Evolutionary conservation across 53 echinoderm and acorn worm species (phyloP), one percentile per base, ranked within the genome.

Genomic region (Luidia sarsii): DNA sequence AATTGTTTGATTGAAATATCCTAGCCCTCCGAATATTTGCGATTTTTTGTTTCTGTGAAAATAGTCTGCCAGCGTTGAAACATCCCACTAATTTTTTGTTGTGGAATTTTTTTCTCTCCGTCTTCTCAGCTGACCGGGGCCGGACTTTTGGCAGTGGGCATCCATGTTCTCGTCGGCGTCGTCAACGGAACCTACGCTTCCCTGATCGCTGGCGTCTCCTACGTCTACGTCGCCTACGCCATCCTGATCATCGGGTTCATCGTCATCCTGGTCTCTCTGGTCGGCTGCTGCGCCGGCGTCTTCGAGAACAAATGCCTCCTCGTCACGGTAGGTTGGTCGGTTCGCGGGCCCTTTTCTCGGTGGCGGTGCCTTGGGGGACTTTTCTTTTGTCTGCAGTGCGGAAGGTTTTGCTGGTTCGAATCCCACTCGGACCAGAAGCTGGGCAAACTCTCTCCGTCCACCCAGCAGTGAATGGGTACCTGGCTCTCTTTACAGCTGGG

Each of bases 281-380:
- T 87, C 35, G 93, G 93, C 1, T 93, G 93, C 65, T 70, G 90
- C 34, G 93, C 87, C 0, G 93, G 89, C 10, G 73, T 83, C 57
- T 59, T 72, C 46, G 90, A 87, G 64, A 84, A 87, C 28, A 90
- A 84, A 38, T 93, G 94, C 57, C 79, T 87, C 20, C 55, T 94
- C 20, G 73, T 94, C 27, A 85, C 83, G 67, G 94, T 88, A 55
- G 84, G 94, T n/a, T n/a, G n/a, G n/a, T n/a, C n/a, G n/a, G n/a
- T n/a, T n/a, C n/a, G n/a, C n/a, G n/a, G n/a, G n/a, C n/a, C n/a
- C n/a, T n/a, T n/a, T n/a, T n/a, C n/a, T n/a, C n/a, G n/a, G n/a
- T n/a, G n/a, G n/a, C n/a, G n/a, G n/a, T n/a, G n/a, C n/a, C n/a
- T n/a, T n/a, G n/a, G n/a, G n/a, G n/a, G n/a, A n/a, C n/a, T n/a